Evolutionary conservation across 1,140 invertebrate genomes (phyloP).

Genomic region (Orchesella cincta): DNA sequence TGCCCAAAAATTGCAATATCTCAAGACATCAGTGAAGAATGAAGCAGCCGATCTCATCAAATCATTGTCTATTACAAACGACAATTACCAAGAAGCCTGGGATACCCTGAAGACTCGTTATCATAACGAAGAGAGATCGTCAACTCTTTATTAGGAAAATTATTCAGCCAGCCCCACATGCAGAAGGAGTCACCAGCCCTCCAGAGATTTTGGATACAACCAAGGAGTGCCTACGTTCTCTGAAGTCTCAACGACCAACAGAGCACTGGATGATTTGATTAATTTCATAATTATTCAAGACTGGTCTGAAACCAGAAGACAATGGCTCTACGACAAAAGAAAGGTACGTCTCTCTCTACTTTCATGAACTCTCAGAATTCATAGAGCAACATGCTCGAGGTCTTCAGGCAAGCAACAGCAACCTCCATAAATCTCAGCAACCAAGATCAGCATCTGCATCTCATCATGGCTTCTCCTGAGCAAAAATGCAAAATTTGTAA

Average conservation of each 20-base stretch:
- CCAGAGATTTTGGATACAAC: conserved; percentile 27
- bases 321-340: neutral
- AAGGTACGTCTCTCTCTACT: neutral
- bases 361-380: conserved; percentile 13
- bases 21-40: conserved; percentile 16
- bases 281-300: conserved; percentile 25
- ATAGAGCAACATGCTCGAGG: neutral
- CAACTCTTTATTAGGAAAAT: neutral
- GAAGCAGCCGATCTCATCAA: conserved; percentile 30
- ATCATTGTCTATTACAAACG: neutral
- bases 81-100: conserved; percentile 34
- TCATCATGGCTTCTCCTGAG: neutral
- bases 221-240: conserved; percentile 22
- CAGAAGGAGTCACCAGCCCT: neutral
- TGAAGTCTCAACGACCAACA: neutral
- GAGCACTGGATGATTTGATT: conserved; percentile 32
- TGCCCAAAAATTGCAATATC: conserved; percentile 36
- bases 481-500: conserved; percentile 8
- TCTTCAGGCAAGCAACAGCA: neutral
- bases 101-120: conserved; percentile 20
- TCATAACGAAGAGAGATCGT: conserved; percentile 39
- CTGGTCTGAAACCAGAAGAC: conserved; percentile 29
- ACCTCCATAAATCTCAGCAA: neutral
- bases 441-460: neutral
- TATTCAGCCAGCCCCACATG: neutral